Evolutionary conservation across 2,797 vertebrate genomes (phyloP).

Genomic region (Tadarida brasiliensis): DNA sequence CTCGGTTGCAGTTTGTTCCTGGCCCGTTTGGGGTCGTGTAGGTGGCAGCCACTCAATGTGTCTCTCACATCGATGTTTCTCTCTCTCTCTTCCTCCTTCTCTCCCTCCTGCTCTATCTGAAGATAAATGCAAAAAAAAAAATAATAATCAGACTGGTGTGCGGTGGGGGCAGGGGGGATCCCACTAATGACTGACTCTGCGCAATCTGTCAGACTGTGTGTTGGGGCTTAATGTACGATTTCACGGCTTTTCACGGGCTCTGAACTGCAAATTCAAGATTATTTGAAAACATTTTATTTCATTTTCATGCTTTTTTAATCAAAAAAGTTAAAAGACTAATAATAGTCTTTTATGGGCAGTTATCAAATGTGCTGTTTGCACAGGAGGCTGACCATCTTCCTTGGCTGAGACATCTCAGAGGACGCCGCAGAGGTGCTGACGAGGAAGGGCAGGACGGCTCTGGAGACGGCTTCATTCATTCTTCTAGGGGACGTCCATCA

Average conservation of each 20-base stretch:
- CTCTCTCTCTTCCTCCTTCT: too few species aligned
- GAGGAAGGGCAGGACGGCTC: neutral
- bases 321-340: conserved; percentile 77
- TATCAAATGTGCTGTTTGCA: conserved; percentile 55
- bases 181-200: conserved; percentile 26
- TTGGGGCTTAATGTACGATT: conserved; percentile 61
- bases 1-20: too few species aligned
- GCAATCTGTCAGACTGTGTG: conserved; percentile 53
- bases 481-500: neutral
- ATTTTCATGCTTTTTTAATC: conserved; percentile 77
- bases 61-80: too few species aligned
- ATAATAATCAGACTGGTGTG: neutral
- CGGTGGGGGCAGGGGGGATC: neutral
- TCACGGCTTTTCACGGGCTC: conserved; percentile 72
- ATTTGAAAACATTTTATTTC: conserved; percentile 74
- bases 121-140: too few species aligned
- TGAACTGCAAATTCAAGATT: conserved; percentile 71
- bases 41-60: too few species aligned
- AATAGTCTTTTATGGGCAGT: conserved; percentile 45
- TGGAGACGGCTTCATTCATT: neutral
- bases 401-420: conserved; percentile 28
- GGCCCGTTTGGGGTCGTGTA: too few species aligned
- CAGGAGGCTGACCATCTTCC: conserved; percentile 18
- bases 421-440: neutral
- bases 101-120: too few species aligned